Percentiles rank a stretch among this genome's conserved stretches.
Evolutionary conservation across 2,113 vertebrate species (phyloP).

Genomic region (Sinocyclocheilus anshuiensis): DNA sequence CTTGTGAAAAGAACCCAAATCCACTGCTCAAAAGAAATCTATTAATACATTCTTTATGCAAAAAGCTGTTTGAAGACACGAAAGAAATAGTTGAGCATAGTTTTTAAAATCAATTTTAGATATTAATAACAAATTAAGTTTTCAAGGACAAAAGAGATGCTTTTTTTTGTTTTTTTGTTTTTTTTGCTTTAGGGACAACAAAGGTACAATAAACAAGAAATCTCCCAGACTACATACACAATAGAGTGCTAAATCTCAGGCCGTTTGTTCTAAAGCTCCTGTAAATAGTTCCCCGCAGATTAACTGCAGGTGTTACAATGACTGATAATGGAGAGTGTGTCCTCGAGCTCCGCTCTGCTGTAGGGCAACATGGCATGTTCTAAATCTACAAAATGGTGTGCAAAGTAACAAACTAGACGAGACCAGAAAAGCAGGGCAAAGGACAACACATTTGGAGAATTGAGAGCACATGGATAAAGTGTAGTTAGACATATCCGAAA

Average conservation of each 20-base stretch:
- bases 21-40: slow-evolving; percentile 16
- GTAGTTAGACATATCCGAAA: neutral
- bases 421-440: slow-evolving; percentile 12
- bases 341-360: slow-evolving; percentile 20
- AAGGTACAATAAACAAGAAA: neutral
- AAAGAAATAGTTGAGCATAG: neutral
- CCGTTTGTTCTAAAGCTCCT: slow-evolving; percentile 14
- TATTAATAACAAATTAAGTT: slow-evolving; percentile 1
- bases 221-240: slow-evolving; percentile 6
- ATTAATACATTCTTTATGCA: neutral
- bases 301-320: slow-evolving; percentile 10
- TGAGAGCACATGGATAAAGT: slow-evolving; percentile 27
- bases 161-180: neutral
- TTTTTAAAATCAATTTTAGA: slow-evolving; percentile 1
- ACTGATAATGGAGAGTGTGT: slow-evolving; percentile 5
- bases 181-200: neutral
- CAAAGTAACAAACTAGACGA: neutral
- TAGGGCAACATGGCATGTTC: neutral
- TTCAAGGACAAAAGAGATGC: neutral
- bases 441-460: slow-evolving; percentile 35
- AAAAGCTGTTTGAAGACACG: neutral
- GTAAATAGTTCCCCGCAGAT: neutral
- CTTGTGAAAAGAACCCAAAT: slow-evolving; percentile 5
- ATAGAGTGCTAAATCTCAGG: neutral
- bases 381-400: slow-evolving; percentile 38